Base-by-base conservation (phyloP, 2,113 vertebrate genomes). In the Motacilla alba region DNA sequence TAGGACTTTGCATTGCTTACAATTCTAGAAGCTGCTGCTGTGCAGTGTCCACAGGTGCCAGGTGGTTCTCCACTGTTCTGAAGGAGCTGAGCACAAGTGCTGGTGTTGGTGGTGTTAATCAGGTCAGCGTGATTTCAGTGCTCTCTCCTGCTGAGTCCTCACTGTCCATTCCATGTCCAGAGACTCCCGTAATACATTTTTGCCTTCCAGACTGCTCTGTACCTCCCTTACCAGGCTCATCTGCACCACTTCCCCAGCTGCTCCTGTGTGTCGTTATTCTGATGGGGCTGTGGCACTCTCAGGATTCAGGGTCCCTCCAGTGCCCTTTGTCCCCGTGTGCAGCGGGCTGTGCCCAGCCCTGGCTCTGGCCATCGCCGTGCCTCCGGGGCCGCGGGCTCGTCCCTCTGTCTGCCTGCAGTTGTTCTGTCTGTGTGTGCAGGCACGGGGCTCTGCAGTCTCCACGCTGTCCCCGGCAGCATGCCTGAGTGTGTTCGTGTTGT, bases 341-440 rank as follows among this genome's bases (percentile, higher is more conserved):
- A 58, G 46, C 2, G 1, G 52, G 47, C 89, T 76, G 72, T 72
- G 76, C 72, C 73, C 56, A 23, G 80, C 66, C 50, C 75, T 39
- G 22, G 5, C 1, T 5, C 7, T 7, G 27, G 46, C 22, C 5
- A 0, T 21, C 3, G 3, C 56, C 0, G 2, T 31, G 53, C 10
- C 24, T 41, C 19, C 2, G 4, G 33, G 9, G 7, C 21, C 56
- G 37, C 37, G 28, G 26, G 1, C 59, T 33, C 3, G 0, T 37
- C 44, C 67, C 0, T 1, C 3, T 21, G 52, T 41, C 21, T 50
- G 19, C 5, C 0, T 1, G 6, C 0, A 0, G 3, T 3, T 2
- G 4, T 63, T 87, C 11, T 44, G 27, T 73, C 47, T 39, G 59
- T 22, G 10, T 0, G 12, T 35, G 47, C 7, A 1, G 5, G 6